Evolutionary conservation across 2,888 invertebrate species (phyloP).

Genomic region (Trilocha varians): DNA sequence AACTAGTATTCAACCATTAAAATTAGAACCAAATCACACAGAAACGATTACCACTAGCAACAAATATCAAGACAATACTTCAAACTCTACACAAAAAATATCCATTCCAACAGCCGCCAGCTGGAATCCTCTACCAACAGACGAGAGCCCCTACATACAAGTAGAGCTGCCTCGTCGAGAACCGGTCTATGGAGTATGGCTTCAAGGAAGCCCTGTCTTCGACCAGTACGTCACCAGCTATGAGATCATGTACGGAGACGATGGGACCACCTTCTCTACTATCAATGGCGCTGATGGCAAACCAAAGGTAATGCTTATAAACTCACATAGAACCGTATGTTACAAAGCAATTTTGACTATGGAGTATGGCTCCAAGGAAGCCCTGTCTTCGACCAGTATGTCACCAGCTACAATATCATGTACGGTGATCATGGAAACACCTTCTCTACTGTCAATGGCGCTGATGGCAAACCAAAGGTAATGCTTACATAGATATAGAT

Average conservation of each 20-base stretch:
- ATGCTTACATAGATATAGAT: no score
- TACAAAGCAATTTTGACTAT: no score
- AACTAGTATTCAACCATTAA: no score
- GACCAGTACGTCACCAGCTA: slow-evolving; percentile 86
- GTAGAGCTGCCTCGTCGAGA: slow-evolving; percentile 76
- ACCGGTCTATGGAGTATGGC: slow-evolving; percentile 81
- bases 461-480: slow-evolving; percentile 70
- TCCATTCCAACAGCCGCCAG: slow-evolving; percentile 61
- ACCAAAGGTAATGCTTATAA: slow-evolving; percentile 73
- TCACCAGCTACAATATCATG: slow-evolving; percentile 82
- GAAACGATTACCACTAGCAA: no score
- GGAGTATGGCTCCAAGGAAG: slow-evolving; percentile 83
- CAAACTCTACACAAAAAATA: no score
- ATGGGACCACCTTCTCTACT: slow-evolving; percentile 75
- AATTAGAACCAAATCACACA: no score
- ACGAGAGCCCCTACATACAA: slow-evolving; percentile 80
- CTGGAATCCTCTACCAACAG: slow-evolving; percentile 78
- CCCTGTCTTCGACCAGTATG: slow-evolving; percentile 78
- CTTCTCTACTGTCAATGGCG: slow-evolving; percentile 74
- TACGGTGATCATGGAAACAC: slow-evolving; percentile 78
- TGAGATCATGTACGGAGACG: slow-evolving; percentile 79
- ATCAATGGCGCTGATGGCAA: slow-evolving; percentile 65
- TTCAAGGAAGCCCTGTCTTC: slow-evolving; percentile 80
- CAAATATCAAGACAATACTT: not conserved
- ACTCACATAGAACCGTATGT: no score